A percentile compares a stretch with the other conserved stretches of the same genome.
These are phyloP conservation scores for Avahi laniger DNA, from an alignment of 2,797 vertebrate species.

Conservation along the genomic window DNA sequence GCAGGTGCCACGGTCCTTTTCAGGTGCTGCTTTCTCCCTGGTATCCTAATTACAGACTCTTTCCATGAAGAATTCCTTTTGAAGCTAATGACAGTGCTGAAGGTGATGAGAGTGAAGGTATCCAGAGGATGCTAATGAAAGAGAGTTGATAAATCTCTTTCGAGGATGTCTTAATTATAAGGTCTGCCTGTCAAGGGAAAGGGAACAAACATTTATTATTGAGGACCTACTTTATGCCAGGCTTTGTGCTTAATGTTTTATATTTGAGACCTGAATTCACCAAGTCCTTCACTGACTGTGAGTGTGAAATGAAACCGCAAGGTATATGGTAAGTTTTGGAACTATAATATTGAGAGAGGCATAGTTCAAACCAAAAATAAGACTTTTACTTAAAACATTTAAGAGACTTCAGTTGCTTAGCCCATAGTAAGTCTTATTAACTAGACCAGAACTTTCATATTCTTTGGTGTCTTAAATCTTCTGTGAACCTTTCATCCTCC, in stretches of 20 bases:
- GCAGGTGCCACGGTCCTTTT: not conserved
- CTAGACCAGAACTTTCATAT: not conserved
- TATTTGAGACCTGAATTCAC: not conserved
- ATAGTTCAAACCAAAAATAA: not conserved
- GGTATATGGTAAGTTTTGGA: not conserved
- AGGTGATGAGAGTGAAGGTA: constrained; percentile 29
- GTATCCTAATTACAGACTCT: constrained; percentile 56
- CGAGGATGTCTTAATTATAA: constrained; percentile 45
- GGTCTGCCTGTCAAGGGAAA: constrained; percentile 37
- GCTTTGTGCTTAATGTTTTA: not conserved
- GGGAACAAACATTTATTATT: constrained; percentile 59
- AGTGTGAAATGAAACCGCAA: not conserved
- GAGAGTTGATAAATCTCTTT: constrained; percentile 19
- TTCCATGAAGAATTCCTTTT: constrained; percentile 64
- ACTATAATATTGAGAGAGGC: not conserved
- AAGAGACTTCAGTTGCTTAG: not conserved
- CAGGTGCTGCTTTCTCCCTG: not conserved
- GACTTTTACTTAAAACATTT: not conserved
- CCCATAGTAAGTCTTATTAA: not conserved
- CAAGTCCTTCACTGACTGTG: not conserved
- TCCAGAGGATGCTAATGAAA: constrained; percentile 52
- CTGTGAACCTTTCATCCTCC: not conserved
- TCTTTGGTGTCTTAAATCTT: not conserved
- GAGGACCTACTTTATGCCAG: constrained; percentile 4
- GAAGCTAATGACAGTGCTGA: constrained; percentile 49